Evolutionary conservation across 2,797 vertebrate species (phyloP).

Genomic region (Heliangelus exortis): DNA sequence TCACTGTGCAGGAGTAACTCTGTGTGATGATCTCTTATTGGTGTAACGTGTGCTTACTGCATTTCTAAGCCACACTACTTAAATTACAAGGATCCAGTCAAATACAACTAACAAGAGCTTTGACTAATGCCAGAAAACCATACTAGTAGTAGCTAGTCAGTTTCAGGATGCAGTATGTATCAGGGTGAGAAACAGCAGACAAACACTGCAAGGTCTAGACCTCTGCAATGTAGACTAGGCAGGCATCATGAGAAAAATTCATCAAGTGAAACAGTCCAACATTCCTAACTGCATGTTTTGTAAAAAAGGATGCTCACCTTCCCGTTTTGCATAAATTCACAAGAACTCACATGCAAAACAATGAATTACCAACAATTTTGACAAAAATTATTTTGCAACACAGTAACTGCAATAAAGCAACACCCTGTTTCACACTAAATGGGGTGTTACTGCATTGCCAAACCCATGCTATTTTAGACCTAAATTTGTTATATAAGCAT

Average conservation of each 20-base stretch:
- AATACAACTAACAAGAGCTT: not conserved
- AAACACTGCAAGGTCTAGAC: not conserved
- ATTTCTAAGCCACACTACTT: not conserved
- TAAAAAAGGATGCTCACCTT: not conserved
- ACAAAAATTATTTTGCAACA: not conserved
- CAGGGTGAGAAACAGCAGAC: not conserved
- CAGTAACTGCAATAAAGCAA: not conserved
- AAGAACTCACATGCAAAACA: not conserved
- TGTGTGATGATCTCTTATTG: not conserved
- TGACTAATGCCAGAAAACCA: not conserved
- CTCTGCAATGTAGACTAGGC: accelerated
- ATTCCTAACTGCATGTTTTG: not conserved
- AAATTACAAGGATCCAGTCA: not conserved
- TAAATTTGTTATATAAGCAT: not conserved
- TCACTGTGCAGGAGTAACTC: not conserved
- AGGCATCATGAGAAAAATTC: not conserved
- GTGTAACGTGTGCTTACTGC: not conserved
- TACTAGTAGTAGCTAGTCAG: not conserved
- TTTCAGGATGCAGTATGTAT: not conserved
- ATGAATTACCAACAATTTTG: not conserved
- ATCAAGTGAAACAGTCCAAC: not conserved
- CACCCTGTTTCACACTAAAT: not conserved
- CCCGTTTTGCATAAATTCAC: not conserved
- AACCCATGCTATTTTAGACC: not conserved
- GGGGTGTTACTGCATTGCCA: not conserved